Evolutionary conservation across 1,140 invertebrate species (phyloP).

Genomic region (Trichoplusia ni): DNA sequence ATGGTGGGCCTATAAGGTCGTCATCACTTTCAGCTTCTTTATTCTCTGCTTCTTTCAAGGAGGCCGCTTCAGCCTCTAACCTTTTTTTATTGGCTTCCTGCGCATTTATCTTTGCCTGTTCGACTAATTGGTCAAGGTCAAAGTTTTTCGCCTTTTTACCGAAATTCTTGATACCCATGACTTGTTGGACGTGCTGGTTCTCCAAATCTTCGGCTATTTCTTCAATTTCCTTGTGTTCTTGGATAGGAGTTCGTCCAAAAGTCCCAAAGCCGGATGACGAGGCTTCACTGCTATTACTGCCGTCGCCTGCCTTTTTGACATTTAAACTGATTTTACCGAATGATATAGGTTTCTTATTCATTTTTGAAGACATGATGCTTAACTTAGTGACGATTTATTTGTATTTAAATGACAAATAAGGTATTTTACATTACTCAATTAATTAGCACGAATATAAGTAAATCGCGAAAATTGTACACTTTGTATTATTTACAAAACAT

Average conservation of each 20-base stretch:
- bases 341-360: conserved; percentile 77
- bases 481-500: too few species aligned
- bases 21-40: conserved; percentile 68
- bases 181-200: conserved; percentile 84
- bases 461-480: too few species aligned
- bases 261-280: conserved; percentile 83
- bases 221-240: conserved; percentile 83
- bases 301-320: conserved; percentile 45
- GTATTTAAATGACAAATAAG: background rate
- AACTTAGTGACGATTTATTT: background rate
- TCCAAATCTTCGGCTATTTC: conserved; percentile 87
- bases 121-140: conserved; percentile 84
- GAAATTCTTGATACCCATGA: conserved; percentile 90
- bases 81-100: conserved; percentile 59
- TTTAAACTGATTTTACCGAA: conserved; percentile 78
- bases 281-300: conserved; percentile 36
- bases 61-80: conserved; percentile 49
- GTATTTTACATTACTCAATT: too few species aligned
- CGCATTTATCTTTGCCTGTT: conserved; percentile 79
- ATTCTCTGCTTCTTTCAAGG: conserved; percentile 33
- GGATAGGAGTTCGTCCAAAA: conserved; percentile 81
- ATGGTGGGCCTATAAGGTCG: conserved; percentile 83
- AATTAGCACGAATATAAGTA: too few species aligned
- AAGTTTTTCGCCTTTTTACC: conserved; percentile 90
- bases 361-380: conserved; percentile 38